Base-by-base conservation (phyloP, 2,113 vertebrate genomes). In the Callopanchax toddi region DNA sequence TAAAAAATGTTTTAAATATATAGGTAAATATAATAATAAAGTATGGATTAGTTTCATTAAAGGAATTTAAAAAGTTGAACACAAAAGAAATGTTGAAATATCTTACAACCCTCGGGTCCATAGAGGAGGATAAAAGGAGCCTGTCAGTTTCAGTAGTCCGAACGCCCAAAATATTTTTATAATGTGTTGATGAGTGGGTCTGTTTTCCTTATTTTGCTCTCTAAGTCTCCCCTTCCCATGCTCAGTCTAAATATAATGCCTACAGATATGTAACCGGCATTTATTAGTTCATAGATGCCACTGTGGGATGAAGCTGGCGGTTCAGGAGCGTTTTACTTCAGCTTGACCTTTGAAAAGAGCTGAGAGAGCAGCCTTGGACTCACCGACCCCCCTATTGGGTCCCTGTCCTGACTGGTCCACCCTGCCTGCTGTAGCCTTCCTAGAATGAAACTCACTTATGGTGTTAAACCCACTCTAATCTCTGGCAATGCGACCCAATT, bases 341-440 rank as follows among this genome's bases (percentile, higher is more conserved):
- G 79, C 62, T 17, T 91, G 91, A 94, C 91, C 91, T 93, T 92
- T 79, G 46, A 66, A 86, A 92, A 89, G 74, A 81, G 90, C 91
- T 92, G 90, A 92, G 78, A 57, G 86, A 64, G 86, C 79, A 55
- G 75, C 79, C 75, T 67, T 78, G 84, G 75, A 82, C 71, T 79
- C 76, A 67, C 18, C 46, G 51, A 69, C 57, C 50, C 49, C 37
- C 42, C 46, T 34, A 11, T 17, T 29, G 48, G 69, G 66, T 60
- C 61, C 57, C 36, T 21, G 51, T 71, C 69, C 82, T 57, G 70
- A 53, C 52, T 69, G 58, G 56, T 12, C 6, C 11, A 15, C 22
- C 46, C 66, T 43, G 44, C 60, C 40, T 66, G 48, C 46, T 53
- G 50, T 60, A 60, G 81, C 76, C 74, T 91, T 90, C 78, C 75